Conservation (phyloP, 2,797 vertebrate genomes). For the Cyprinella venusta region DNA sequence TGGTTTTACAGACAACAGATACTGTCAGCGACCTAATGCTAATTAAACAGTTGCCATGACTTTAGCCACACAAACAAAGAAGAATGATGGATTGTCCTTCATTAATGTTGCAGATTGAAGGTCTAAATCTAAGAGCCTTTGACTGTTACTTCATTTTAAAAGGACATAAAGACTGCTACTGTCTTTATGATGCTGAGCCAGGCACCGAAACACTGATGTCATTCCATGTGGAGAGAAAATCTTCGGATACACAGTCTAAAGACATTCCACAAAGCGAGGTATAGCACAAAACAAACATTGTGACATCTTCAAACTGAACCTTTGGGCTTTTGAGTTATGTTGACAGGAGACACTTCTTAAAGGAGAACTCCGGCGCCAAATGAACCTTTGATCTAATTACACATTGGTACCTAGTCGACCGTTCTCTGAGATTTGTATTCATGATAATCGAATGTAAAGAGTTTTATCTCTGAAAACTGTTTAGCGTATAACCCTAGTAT, state of each 20-base stretch:
- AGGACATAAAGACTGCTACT: slow-evolving; percentile 9
- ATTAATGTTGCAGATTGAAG: slow-evolving; percentile 12
- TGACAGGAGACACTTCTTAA: background rate
- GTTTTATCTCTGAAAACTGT: too few relatives aligned
- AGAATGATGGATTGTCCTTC: slow-evolving; percentile 7
- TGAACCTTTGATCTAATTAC: too few relatives aligned
- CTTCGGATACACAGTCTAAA: background rate
- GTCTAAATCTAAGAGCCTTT: slow-evolving; percentile 2
- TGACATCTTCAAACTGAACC: background rate
- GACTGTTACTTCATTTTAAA: slow-evolving; percentile 13
- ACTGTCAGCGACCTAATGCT: slow-evolving; percentile 23
- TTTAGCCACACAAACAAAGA: slow-evolving; percentile 30
- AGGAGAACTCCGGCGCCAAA: too few relatives aligned
- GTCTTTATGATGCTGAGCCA: slow-evolving; percentile 20
- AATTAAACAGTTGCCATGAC: slow-evolving; percentile 30
- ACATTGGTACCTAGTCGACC: too few relatives aligned
- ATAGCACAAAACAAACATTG: slow-evolving; percentile 35
- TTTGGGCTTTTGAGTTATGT: slow-evolving; percentile 3
- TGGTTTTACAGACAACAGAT: slow-evolving; percentile 12
- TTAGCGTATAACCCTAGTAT: too few relatives aligned
- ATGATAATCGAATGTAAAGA: too few relatives aligned
- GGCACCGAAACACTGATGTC: slow-evolving; percentile 16
- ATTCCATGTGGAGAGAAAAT: slow-evolving; percentile 16
- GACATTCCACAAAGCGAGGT: slow-evolving; percentile 19
- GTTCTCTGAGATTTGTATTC: too few relatives aligned